Base-by-base conservation (phyloP, 2,113 vertebrate species). In the Varanus komodoensis region DNA sequence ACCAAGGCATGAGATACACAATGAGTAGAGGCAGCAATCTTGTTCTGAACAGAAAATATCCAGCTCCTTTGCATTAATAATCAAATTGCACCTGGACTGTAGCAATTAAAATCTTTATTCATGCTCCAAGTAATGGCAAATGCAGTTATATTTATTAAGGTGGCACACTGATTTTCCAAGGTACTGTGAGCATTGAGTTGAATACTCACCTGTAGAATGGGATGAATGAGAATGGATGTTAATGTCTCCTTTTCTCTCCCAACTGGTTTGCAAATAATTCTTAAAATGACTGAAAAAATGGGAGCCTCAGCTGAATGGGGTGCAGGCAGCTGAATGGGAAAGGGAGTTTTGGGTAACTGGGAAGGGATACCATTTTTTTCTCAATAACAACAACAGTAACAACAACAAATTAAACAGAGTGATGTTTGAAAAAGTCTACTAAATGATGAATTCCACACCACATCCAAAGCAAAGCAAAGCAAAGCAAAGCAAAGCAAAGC, bases 11-110 rank as follows among this genome's bases (percentile, higher is more conserved):
- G 29, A 77, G 44, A 34, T 73, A 92, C 44, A 57, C 87, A 92
- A 80, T 87, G 17, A 82, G 81, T 89, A 94, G 89, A 91, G 54
- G 71, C 17, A 88, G 50, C 27, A 93, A 29, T 34, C 89, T 94
- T 88, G 75, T 86, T 86, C 86, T 61, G 79, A 90, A 79, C 27
- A 38, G 50, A 69, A 86, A 86, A 79, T 79, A 71, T 85, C 27
- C 27, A 90, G 67, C 44, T 85, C 9, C 17, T 29, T 32, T 90
- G 50, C 50, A 48, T 57, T 90, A 90, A 73, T 69, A 90, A 86
- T 90, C 61, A 90, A 89, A 80, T 48, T 90, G 52, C 48, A 71
- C 19, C 14, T n/a, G 54, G 64, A 61, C 17, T 80, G 48, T 6
- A 71, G 48, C 50, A 69, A 90, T 85, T 79, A 85, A 85, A 67